These are phyloP conservation scores for Pseudochromis fuscus DNA, from an alignment of 2,797 vertebrate genomes.

Conservation along the genomic window DNA sequence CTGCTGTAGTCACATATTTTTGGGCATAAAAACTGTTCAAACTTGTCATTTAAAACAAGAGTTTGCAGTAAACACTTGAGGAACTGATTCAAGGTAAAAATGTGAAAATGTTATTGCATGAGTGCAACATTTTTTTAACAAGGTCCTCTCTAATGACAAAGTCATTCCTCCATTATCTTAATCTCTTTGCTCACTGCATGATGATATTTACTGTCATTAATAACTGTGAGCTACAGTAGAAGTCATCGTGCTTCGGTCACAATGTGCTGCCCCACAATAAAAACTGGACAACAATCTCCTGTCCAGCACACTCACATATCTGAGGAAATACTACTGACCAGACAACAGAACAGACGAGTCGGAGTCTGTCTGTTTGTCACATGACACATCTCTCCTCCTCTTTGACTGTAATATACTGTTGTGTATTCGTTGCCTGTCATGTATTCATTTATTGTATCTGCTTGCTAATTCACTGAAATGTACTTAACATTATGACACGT, in stretches of 20 bases:
- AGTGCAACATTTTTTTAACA: too few relatives aligned
- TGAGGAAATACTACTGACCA: slow-evolving; percentile 2
- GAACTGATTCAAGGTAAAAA: neutral
- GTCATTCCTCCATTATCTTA: neutral
- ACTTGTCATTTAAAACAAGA: neutral
- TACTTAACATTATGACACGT: slow-evolving; percentile 59
- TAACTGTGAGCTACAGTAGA: neutral
- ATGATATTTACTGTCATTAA: neutral
- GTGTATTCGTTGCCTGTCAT: slow-evolving; percentile 7
- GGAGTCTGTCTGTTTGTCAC: slow-evolving; percentile 11
- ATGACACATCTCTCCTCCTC: neutral
- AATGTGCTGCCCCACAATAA: neutral
- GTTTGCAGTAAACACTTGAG: neutral
- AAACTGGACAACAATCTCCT: neutral
- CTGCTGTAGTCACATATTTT: too few relatives aligned
- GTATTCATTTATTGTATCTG: slow-evolving; percentile 35
- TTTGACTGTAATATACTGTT: slow-evolving; percentile 18
- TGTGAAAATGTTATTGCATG: neutral
- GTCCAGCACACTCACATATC: neutral
- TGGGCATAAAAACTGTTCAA: neutral
- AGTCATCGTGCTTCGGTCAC: neutral
- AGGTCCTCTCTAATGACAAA: too few relatives aligned
- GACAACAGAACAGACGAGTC: neutral
- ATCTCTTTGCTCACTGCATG: slow-evolving; percentile 15
- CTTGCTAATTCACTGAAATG: slow-evolving; percentile 64